Conservation (phyloP, 2,113 vertebrate species). For the Rhipidura dahli region DNA sequence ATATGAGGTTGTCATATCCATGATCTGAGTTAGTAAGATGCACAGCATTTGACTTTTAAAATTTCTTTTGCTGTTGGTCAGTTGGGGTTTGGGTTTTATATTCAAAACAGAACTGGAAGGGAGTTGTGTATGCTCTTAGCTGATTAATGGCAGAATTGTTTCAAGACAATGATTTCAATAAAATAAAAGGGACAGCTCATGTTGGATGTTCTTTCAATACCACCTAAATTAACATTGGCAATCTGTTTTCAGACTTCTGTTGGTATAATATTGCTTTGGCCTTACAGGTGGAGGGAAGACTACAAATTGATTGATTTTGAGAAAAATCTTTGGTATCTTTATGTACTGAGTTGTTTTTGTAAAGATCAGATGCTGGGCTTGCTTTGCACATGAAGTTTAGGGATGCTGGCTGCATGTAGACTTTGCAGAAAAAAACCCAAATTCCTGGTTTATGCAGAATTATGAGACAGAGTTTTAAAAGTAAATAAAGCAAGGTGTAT, state of each 20-base stretch:
- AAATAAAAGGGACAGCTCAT: neutral
- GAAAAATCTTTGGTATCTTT: conserved; percentile 51
- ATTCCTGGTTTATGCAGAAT: neutral
- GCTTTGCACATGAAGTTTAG: neutral
- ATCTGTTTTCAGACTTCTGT: neutral
- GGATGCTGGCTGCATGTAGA: neutral
- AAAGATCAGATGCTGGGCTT: neutral
- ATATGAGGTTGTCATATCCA: neutral
- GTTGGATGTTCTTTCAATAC: neutral
- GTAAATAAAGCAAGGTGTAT: neutral
- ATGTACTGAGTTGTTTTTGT: neutral
- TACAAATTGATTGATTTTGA: neutral
- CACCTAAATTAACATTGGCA: neutral
- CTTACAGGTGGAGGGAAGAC: neutral
- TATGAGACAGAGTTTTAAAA: neutral
- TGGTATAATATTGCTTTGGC: neutral
- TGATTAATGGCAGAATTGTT: neutral
- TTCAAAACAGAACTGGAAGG: neutral
- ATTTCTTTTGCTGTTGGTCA: neutral
- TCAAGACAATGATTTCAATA: neutral
- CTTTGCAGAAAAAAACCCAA: neutral
- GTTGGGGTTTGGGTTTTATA: neutral
- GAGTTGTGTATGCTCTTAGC: neutral
- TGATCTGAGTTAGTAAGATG: neutral
- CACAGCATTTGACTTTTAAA: neutral